Conservation (phyloP, 2,888 invertebrate species). For the Camptogramma bilineatum region DNA sequence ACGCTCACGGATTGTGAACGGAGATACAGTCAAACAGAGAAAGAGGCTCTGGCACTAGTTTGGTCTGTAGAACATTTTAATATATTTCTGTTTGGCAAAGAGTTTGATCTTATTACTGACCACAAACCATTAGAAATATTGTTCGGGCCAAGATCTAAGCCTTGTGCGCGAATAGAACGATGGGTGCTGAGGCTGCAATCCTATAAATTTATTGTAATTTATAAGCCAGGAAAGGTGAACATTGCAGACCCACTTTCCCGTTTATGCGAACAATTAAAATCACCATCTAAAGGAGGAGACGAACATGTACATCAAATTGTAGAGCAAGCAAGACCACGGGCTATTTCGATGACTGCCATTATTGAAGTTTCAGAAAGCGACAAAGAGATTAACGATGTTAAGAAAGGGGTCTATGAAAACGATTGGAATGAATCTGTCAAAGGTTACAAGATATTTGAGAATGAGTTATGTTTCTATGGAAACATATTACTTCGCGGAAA, state of each 20-base stretch:
- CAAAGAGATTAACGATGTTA: conserved; percentile 10
- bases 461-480: conserved; percentile 50
- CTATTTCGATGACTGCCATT: conserved; percentile 12
- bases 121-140: conserved; percentile 36
- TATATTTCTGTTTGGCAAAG: conserved; percentile 1
- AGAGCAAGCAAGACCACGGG: conserved; percentile 15
- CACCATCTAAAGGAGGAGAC: not conserved
- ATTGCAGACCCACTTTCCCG: not conserved
- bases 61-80: no score
- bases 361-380: conserved; percentile 4
- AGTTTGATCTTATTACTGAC: conserved; percentile 29
- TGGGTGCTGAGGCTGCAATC: conserved; percentile 11
- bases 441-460: conserved; percentile 42
- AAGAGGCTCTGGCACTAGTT: no score
- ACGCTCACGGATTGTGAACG: no score
- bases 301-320: conserved; percentile 3
- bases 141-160: conserved; percentile 50
- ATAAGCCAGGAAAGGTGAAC: not conserved
- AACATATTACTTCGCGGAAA: not conserved
- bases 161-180: conserved; percentile 50
- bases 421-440: no score
- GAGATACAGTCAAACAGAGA: no score
- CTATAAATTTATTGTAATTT: not conserved
- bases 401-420: no score
- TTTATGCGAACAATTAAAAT: not conserved